Evolutionary conservation across 2,113 vertebrate species (phyloP), one percentile per base, ranked within the genome.

Genomic region (Calonectris borealis): DNA sequence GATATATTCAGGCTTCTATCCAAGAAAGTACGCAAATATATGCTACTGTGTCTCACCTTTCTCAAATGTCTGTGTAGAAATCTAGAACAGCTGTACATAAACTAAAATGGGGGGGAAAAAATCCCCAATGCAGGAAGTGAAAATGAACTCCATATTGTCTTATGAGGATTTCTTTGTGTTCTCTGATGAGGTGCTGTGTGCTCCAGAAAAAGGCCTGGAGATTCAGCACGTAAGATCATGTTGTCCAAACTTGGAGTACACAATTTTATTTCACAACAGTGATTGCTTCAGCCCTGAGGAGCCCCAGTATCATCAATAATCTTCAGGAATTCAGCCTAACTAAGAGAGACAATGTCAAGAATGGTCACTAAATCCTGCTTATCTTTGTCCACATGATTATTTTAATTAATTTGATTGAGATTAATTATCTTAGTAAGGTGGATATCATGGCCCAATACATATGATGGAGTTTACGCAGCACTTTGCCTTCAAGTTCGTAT

Each of bases 341-440:
- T 73, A 71, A 82, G 70, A 82, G 29, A 86, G 93, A 96, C 94
- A 94, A 18, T 93, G 91, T 95, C 91, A 96, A 57, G 83, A 96
- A 82, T 58, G 61, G 91, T 89, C 81, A 93, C 69, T 93, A 91
- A 87, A 60, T 91, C 70, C 69, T 95, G 65, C 83, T 95, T 94
- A 78, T 91, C 77, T 94, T 95, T 96, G 93, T 95, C 93, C 65
- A 82, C 61, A 71, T 52, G 52, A 96, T 96, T 94, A 95, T 84
- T 96, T 94, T 79, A 94, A 95, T 93, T 95, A 82, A 84, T 46
- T 76, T 95, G 94, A 95, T 96, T 86, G 94, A 95, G 69, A 96
- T 95, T 95, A 93, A 95, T 93, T 89, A 31, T 84, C 31, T 82
- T 85, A 65, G 65, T 71, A 89, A 73, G 65, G 61, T 27, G 29